Base-by-base conservation (phyloP, 2,113 vertebrate genomes). In the Chaetorhynchus papuensis region DNA sequence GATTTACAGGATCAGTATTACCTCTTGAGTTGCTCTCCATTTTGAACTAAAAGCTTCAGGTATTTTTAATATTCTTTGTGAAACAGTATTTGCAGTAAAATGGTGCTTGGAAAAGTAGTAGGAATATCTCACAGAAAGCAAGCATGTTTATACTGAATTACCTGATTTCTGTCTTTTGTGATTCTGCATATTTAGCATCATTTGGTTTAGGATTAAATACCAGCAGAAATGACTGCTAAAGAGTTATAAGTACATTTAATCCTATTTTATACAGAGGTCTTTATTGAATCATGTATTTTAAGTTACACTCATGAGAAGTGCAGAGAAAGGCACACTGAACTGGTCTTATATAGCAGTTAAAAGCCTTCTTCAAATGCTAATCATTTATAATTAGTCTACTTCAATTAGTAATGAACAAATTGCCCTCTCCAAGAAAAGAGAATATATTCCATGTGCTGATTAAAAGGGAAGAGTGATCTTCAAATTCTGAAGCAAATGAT, bases 241-340 rank as follows among this genome's bases (percentile, higher is more conserved):
- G 96, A 97, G 96, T 97, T 95, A 83, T 95, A 96, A 98, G 91
- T 95, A 76, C 94, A 97, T 94, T 98, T 98, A 97, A 98, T 97
- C 94, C 76, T 95, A 93, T 97, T 97, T 98, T 96, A 98, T 97
- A 97, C 96, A 96, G 91, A 98, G 96, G 95, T 93, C 96, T 96
- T 87, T 90, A 96, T 94, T 96, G 97, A 98, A 97, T 98, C 93
- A 97, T 97, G 96, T 96, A 97, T 98, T 98, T 98, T 95, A 96
- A 91, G 96, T 87, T 64, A 94, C 68, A 89, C 88, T 96, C 66
- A 69, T 2, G 9, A 89, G 84, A 90, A 95, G 92, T 93, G 61
- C 52, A 88, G 61, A 61, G 57, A 91, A 97, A 92, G 2, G 33
- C 86, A 83, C 52, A 54, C 66, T 59, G 69, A 96, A 91, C 96